Evolutionary conservation across 1,140 invertebrate genomes (phyloP).

Genomic region (Plectus sambesii): DNA sequence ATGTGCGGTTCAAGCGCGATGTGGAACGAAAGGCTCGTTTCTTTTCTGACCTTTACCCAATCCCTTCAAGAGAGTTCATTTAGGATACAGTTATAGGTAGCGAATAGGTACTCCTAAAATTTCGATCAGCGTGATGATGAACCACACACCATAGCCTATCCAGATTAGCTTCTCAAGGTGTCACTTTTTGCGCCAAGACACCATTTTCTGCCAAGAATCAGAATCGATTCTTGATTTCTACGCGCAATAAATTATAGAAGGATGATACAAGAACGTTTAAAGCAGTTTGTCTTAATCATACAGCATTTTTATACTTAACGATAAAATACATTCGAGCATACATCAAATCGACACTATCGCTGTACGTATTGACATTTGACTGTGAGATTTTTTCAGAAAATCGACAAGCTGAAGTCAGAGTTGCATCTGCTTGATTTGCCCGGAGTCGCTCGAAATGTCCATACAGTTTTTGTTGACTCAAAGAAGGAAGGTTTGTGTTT

Average conservation of each 20-base stretch:
- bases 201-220: no score
- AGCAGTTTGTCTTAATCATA: slow-evolving; percentile 1
- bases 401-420: slow-evolving; percentile 67
- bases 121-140: no score
- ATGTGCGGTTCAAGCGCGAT: slow-evolving; percentile 69
- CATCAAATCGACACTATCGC: not conserved
- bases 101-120: no score
- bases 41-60: slow-evolving; percentile 6
- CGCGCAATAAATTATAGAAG: slow-evolving; percentile 2
- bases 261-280: slow-evolving; percentile 2
- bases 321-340: not conserved
- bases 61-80: slow-evolving; percentile 8
- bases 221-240: no score
- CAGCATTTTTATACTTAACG: no score
- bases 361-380: slow-evolving; percentile 9
- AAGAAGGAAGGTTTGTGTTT: slow-evolving; percentile 52
- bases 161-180: no score
- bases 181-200: no score
- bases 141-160: no score
- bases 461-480: slow-evolving; percentile 67
- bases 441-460: slow-evolving; percentile 62
- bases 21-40: slow-evolving; percentile 61
- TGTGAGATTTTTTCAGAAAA: slow-evolving; percentile 53
- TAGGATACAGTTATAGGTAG: no score
- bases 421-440: slow-evolving; percentile 66